phyloP scores from a whole-genome alignment of 2,888 invertebrate species.

The Epinotia nisella region DNA sequence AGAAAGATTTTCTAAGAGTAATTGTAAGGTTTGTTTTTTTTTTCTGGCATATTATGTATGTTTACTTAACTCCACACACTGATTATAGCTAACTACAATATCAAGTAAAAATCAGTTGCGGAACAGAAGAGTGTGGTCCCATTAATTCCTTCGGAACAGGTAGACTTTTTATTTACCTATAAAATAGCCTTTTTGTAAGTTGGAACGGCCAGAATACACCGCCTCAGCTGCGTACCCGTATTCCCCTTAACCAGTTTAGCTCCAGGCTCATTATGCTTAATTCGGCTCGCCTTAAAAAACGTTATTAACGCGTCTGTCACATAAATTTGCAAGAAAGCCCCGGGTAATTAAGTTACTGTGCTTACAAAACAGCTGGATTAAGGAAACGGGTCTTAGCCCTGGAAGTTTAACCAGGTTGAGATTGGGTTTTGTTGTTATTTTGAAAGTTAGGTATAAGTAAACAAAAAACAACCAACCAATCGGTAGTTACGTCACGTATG shows the following conservation, averaged over 20 bases:
- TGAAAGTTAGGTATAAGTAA: neutral
- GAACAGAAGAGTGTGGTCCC: no score
- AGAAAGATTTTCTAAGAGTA: no score
- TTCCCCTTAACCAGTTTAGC: neutral
- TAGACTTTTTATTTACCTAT: neutral
- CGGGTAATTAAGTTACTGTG: constrained; percentile 42
- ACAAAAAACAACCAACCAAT: no score
- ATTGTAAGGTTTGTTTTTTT: no score
- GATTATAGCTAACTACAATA: no score
- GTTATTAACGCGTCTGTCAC: constrained; percentile 43
- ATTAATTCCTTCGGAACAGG: neutral
- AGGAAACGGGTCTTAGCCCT: constrained; percentile 17
- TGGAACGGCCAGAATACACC: neutral
- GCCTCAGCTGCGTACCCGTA: constrained; percentile 21
- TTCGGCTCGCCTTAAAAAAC: constrained; percentile 38
- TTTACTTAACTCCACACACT: no score
- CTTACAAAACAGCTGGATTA: constrained; percentile 41
- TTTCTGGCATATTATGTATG: no score
- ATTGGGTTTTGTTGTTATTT: constrained; percentile 17
- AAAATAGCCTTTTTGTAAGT: neutral
- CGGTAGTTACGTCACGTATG: no score
- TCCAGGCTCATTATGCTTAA: constrained; percentile 32
- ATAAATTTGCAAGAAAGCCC: constrained; percentile 37
- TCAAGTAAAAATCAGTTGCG: no score
- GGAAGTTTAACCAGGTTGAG: constrained; percentile 2